Evolutionary conservation across 2,888 invertebrate species (phyloP), one percentile per base, ranked within the genome.

Genomic region (Himalopsyche kuldschensis): DNA sequence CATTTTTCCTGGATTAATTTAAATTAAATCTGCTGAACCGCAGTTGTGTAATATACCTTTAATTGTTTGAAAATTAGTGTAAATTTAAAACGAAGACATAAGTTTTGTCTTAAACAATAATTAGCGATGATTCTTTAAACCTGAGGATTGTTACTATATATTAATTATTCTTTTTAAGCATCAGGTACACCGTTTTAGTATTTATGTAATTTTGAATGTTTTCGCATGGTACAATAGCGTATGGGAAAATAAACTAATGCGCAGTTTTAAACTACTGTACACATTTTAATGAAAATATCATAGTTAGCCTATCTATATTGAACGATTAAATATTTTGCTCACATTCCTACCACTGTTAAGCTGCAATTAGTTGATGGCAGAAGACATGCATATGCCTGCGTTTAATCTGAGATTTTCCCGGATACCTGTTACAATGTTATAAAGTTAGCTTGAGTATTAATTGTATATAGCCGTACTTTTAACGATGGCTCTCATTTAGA

Each of bases 71-170:
- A 20, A 55, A 55, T 55, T 8, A 5, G 24, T 55, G n/a, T 55
- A 55, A 55, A 55, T 55, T 47, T 55, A 20, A 20, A 55, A 5
- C 63, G 85, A 82, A 84, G 1, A 20, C 84, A 84, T 84, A 82
- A 85, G 79, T 86, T 86, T 84, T 84, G 84, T 82, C 85, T 90
- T 90, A 89, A 91, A 75, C 41, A 75, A 27, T 79, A 30, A 89
- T 88, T 87, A 87, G 87, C 87, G 87, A 86, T 30, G 78, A 87
- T 88, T 88, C 88, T 90, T 87, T 90, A 8, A 55, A n/a, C 20
- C 55, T 55, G 55, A 20, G 55, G 55, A 55, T 55, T 55, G 24
- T 55, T 55, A 20, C 20, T 3, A 55, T 55, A 88, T 88, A 88
- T 89, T 90, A 90, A 89, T 88, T 75, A 27, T 78, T 78, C 63